Conservation (phyloP, 1,140 invertebrate genomes). For the Drosophila busckii region DNA sequence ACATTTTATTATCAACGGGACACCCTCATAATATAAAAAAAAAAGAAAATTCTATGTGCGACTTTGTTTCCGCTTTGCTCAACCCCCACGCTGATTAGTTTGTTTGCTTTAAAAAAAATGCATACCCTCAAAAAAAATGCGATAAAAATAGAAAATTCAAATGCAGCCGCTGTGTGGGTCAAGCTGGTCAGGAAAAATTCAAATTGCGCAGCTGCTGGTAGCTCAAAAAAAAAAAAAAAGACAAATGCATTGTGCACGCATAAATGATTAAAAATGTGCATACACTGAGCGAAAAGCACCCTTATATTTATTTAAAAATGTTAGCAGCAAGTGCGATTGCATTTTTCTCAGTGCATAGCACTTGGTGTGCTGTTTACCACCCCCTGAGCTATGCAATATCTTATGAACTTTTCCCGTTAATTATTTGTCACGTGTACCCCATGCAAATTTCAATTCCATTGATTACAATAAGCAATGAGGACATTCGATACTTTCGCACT, state of each 20-base stretch:
- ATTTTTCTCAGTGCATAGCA: conserved; percentile 4
- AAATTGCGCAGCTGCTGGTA: conserved; percentile 51
- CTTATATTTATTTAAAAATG: too few relatives aligned
- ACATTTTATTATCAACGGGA: conserved; percentile 24
- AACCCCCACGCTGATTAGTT: conserved; percentile 60
- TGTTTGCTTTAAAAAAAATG: conserved; percentile 62
- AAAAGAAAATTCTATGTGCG: conserved; percentile 23
- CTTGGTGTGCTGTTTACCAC: neutral
- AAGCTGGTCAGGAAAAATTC: conserved; percentile 49
- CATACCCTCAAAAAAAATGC: conserved; percentile 35
- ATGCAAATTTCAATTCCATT: conserved; percentile 73
- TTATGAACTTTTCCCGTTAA: conserved; percentile 38
- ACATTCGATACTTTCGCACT: conserved; percentile 57
- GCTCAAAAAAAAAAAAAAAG: conserved; percentile 21
- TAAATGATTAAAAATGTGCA: conserved; percentile 42
- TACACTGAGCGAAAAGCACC: conserved; percentile 10
- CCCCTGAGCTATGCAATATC: neutral
- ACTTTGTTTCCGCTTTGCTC: conserved; percentile 58
- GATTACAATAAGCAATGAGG: conserved; percentile 52
- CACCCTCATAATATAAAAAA: conserved; percentile 68
- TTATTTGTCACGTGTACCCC: conserved; percentile 78
- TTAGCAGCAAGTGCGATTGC: too few relatives aligned
- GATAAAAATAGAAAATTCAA: conserved; percentile 42
- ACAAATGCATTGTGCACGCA: conserved; percentile 26
- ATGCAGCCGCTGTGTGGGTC: conserved; percentile 51